phyloP scores from a whole-genome alignment of 2,888 invertebrate genomes.

The Acanthosoma haemorrhoidale region DNA sequence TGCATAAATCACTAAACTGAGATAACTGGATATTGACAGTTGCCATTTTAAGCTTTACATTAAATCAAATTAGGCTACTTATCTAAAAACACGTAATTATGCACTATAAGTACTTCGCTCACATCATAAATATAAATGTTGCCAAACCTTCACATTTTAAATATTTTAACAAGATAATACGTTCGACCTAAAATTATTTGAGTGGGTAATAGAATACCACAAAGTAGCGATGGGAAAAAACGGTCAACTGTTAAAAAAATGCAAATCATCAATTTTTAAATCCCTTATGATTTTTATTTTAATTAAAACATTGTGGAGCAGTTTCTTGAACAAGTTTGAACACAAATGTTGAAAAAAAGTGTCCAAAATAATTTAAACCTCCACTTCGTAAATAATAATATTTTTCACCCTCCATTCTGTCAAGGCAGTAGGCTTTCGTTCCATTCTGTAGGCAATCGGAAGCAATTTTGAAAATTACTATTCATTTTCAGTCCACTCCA shows the following conservation, averaged over 20 bases:
- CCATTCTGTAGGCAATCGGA: too few relatives aligned
- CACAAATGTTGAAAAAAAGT: too few relatives aligned
- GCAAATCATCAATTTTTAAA: not conserved
- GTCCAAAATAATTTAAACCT: too few relatives aligned
- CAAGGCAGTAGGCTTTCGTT: too few relatives aligned
- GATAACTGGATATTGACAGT: conserved; percentile 32
- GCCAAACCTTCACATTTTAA: not conserved
- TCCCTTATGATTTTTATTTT: not conserved
- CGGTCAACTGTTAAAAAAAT: too few relatives aligned
- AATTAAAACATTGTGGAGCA: too few relatives aligned
- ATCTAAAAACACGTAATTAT: not conserved
- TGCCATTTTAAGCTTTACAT: conserved; percentile 32
- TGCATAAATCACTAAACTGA: conserved; percentile 46
- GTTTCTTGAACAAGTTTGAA: too few relatives aligned
- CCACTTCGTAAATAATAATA: too few relatives aligned
- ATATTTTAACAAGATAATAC: conserved; percentile 31
- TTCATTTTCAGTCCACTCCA: too few relatives aligned
- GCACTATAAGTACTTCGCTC: not conserved
- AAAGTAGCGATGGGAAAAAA: too few relatives aligned
- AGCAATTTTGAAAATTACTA: too few relatives aligned
- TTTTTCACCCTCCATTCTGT: too few relatives aligned
- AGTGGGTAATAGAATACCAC: conserved; percentile 37
- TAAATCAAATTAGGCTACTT: not conserved
- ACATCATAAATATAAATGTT: not conserved
- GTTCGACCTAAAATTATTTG: conserved; percentile 33